Percentiles rank a stretch among this genome's conserved stretches.
These are phyloP conservation scores for Corythornis cristatus DNA, from an alignment of 2,113 vertebrate genomes.

Conservation along the genomic window DNA sequence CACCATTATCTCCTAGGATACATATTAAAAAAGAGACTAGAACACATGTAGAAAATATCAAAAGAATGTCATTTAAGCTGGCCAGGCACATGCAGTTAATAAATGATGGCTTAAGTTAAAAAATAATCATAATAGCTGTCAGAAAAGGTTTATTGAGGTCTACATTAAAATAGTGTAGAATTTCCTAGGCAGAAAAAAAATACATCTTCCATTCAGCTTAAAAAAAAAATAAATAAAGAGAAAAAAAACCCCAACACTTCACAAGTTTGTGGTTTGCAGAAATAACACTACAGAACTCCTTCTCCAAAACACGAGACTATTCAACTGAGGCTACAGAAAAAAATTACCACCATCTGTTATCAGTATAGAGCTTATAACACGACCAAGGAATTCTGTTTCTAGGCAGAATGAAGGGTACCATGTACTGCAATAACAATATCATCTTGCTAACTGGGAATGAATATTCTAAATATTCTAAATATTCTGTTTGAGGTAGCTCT, in stretches of 20 bases:
- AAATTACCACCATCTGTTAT: slow-evolving; percentile 48
- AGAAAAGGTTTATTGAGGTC: background rate
- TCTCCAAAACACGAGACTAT: background rate
- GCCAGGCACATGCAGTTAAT: slow-evolving; percentile 5
- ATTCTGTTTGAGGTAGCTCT: slow-evolving; percentile 19
- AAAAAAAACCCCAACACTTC: background rate
- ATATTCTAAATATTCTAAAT: slow-evolving; percentile 31
- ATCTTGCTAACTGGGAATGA: background rate
- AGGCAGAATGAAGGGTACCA: background rate
- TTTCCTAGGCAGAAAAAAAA: slow-evolving; percentile 3
- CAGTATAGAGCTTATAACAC: slow-evolving; percentile 1
- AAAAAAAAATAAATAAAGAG: accelerated
- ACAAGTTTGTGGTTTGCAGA: slow-evolving; percentile 10
- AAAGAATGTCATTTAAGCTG: background rate
- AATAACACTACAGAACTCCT: slow-evolving; percentile 21
- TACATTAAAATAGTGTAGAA: background rate
- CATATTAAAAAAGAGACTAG: background rate
- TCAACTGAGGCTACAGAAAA: slow-evolving; percentile 27
- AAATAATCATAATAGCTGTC: slow-evolving; percentile 12
- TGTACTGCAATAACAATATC: background rate
- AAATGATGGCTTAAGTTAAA: slow-evolving; percentile 13
- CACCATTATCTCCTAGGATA: background rate
- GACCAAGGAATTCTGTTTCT: slow-evolving; percentile 51
- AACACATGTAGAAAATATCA: slow-evolving; percentile 13
- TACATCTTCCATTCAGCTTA: background rate